Conservation (phyloP, 1,140 invertebrate genomes). For the Aleiodes sp. region DNA sequence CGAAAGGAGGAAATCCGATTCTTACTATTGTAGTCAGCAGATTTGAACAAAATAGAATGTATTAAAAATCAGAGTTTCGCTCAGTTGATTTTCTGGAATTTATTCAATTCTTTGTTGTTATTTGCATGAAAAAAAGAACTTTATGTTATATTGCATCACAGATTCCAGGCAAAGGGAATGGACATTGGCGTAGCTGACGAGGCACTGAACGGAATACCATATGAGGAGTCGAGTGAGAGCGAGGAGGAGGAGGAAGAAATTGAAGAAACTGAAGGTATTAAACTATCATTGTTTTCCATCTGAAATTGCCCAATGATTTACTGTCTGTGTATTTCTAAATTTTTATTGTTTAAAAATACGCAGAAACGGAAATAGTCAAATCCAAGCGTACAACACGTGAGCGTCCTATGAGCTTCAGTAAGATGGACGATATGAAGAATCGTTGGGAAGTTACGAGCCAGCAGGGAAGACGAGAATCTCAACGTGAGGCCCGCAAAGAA, state of each 20-base stretch:
- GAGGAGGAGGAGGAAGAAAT: slow-evolving; percentile 70
- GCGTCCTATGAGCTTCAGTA: slow-evolving; percentile 81
- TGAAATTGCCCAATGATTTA: no score
- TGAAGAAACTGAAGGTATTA: slow-evolving; percentile 65
- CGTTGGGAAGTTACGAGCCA: slow-evolving; percentile 78
- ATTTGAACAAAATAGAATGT: background rate
- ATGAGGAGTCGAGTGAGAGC: slow-evolving; percentile 72
- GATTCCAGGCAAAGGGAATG: slow-evolving; percentile 84
- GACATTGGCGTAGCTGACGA: slow-evolving; percentile 80
- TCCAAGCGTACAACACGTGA: slow-evolving; percentile 70
- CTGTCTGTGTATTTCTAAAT: slow-evolving; percentile 21
- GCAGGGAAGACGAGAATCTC: slow-evolving; percentile 72
- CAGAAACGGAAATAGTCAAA: slow-evolving; percentile 67
- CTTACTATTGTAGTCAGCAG: background rate
- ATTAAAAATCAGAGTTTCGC: slow-evolving; percentile 2
- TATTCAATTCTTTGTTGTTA: slow-evolving; percentile 29
- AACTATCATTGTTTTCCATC: no score
- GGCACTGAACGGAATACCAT: slow-evolving; percentile 76
- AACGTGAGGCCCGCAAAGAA: slow-evolving; percentile 84
- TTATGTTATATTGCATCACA: slow-evolving; percentile 48
- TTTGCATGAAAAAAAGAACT: slow-evolving; percentile 1
- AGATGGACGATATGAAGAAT: slow-evolving; percentile 85
- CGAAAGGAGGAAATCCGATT: slow-evolving; percentile 23
- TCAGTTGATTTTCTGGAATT: slow-evolving; percentile 18
- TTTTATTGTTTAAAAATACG: slow-evolving; percentile 32